A percentile compares a stretch with the other conserved stretches of the same genome.
Evolutionary conservation across 2,888 invertebrate genomes (phyloP).

Genomic region (Torymus tubicola): DNA sequence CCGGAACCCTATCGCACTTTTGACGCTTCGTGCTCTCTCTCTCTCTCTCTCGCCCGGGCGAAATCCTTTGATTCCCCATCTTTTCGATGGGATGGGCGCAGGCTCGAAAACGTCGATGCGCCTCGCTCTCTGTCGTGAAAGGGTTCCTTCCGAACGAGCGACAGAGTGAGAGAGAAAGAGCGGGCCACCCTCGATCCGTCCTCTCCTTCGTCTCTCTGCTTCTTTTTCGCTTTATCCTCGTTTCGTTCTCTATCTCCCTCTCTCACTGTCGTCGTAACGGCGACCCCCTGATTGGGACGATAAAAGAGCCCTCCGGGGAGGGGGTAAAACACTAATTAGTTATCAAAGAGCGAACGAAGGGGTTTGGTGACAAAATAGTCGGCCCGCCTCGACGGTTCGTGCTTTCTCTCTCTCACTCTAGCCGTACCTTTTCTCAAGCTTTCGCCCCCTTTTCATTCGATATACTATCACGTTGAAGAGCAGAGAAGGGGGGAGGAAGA

Average conservation of each 20-base stretch:
- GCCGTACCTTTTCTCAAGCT: constrained; percentile 49
- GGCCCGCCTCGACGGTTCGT: constrained; percentile 42
- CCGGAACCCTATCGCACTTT: constrained; percentile 65
- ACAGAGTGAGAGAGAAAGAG: constrained; percentile 15
- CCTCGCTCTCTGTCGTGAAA: constrained; percentile 64
- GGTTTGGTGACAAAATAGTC: constrained; percentile 75
- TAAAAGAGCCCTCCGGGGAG: constrained; percentile 65
- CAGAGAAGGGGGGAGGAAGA: constrained; percentile 11
- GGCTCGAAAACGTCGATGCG: constrained; percentile 70
- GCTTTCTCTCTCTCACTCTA: constrained; percentile 37
- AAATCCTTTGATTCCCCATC: constrained; percentile 76
- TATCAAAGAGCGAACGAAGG: constrained; percentile 79
- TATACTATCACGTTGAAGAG: constrained; percentile 59
- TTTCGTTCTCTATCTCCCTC: constrained; percentile 20
- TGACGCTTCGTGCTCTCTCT: constrained; percentile 67
- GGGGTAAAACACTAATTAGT: constrained; percentile 80
- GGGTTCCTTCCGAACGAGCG: constrained; percentile 65
- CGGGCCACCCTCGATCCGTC: constrained; percentile 43
- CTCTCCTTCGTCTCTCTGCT: constrained; percentile 49
- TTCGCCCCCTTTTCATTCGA: constrained; percentile 51
- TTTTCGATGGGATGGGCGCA: constrained; percentile 63
- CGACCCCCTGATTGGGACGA: constrained; percentile 74
- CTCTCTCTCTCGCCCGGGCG: constrained; percentile 39
- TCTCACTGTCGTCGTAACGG: constrained; percentile 55
- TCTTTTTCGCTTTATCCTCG: constrained; percentile 39